Percentiles rank a stretch among this genome's conserved stretches.
These are phyloP conservation scores for Cuniculus paca DNA, from an alignment of 2,797 vertebrate genomes.

Conservation along the genomic window DNA sequence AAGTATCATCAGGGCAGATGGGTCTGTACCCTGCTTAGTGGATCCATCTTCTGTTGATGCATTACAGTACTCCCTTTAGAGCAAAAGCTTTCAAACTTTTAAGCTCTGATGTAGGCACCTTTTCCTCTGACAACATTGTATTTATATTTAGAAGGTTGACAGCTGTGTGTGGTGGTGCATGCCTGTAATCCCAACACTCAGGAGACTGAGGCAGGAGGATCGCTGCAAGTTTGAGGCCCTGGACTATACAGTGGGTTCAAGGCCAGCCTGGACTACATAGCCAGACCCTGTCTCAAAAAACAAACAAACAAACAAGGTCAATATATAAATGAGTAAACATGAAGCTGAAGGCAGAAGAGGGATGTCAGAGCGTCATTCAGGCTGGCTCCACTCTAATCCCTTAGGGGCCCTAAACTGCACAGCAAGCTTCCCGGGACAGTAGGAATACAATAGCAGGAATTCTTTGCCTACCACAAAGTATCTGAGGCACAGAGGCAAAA, in stretches of 20 bases:
- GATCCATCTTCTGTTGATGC: neutral
- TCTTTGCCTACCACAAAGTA: neutral
- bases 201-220: neutral
- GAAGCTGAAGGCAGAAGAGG: neutral
- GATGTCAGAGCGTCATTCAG: neutral
- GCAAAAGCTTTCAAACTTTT: constrained; percentile 5
- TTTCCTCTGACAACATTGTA: neutral
- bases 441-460: neutral
- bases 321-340: neutral
- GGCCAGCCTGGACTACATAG: neutral
- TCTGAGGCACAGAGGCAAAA: neutral
- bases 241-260: neutral
- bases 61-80: neutral
- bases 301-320: neutral
- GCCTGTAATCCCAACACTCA: neutral
- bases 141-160: neutral
- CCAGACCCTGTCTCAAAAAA: neutral
- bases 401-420: neutral
- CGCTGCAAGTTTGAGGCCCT: neutral
- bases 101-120: neutral
- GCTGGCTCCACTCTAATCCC: neutral
- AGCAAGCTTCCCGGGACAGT: neutral
- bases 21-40: neutral
- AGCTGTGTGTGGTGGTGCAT: neutral
- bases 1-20: constrained; percentile 22